Base-by-base conservation (phyloP, 2,888 invertebrate species). In the Stegana nigrithorax region DNA sequence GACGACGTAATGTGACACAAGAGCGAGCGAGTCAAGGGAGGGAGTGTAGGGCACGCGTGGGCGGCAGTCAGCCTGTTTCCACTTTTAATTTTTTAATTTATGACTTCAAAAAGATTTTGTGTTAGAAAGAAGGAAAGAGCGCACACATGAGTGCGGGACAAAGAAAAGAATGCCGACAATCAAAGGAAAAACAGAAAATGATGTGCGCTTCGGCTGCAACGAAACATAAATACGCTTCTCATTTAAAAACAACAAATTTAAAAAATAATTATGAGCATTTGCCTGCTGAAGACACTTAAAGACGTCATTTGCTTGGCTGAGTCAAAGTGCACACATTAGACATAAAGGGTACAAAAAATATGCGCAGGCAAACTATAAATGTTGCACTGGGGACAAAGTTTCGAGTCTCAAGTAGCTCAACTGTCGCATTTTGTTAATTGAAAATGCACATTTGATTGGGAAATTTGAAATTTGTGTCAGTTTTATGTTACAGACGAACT, bases 61-160 rank as follows among this genome's bases (percentile, higher is more conserved):
- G n/a, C n/a, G n/a, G n/a, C n/a, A n/a, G n/a, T n/a, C n/a, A n/a
- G n/a, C n/a, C 2, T 50, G 26, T 25, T 50, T 50, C 19, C 53
- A 36, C 53, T 55, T 29, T 55, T 32, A 21, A 55, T 55, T 55
- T 55, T 36, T 32, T 55, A 55, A 55, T 55, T 55, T 55, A 55
- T 55, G 53, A 36, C 53, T 55, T 55, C 53, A 55, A 55, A 55
- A 55, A 55, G 53, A 55, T 36, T 55, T 55, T 21, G 21, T 36
- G 5, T n/a, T 12, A 0, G 29, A 36, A 17, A 55, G 36, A 19
- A 5, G 7, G 36, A n/a, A 8, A 4, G 19, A 55, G 10, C 32
- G n/a, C n/a, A n/a, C n/a, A n/a, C n/a, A n/a, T n/a, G n/a, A n/a
- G n/a, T n/a, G n/a, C n/a, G n/a, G n/a, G n/a, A n/a, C n/a, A n/a